These are phyloP conservation scores for Drosophila sulfurigaster DNA, from an alignment of 1,140 invertebrate species.

Conservation along the genomic window DNA sequence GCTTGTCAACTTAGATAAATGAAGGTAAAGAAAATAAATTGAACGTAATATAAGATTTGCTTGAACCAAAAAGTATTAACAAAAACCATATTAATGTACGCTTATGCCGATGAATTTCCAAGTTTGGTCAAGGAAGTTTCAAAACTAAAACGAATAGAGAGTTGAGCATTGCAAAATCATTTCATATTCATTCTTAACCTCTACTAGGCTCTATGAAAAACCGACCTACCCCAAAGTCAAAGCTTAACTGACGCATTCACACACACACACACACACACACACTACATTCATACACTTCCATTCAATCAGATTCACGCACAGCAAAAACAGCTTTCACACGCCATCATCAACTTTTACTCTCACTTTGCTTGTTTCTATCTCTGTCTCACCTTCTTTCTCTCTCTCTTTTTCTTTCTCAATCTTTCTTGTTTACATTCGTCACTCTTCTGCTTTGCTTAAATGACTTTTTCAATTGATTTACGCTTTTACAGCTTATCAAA, in stretches of 20 bases:
- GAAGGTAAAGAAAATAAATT: no score
- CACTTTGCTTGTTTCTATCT: not conserved
- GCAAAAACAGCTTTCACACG: constrained; percentile 5
- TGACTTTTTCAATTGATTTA: not conserved
- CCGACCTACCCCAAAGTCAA: not conserved
- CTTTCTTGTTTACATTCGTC: constrained; percentile 1
- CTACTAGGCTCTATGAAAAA: not conserved
- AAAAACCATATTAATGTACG: no score
- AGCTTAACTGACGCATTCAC: constrained; percentile 1
- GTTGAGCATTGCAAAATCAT: no score
- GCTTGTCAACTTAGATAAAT: no score
- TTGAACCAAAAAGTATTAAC: no score
- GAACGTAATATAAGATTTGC: no score
- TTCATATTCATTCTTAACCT: not conserved
- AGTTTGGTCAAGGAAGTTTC: no score
- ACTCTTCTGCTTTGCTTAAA: not conserved
- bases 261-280: not conserved
- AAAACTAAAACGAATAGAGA: no score
- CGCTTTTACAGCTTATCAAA: constrained; percentile 7
- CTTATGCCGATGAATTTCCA: no score
- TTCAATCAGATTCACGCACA: constrained; percentile 1
- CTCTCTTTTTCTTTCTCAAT: not conserved
- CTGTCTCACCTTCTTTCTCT: not conserved
- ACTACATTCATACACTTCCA: not conserved
- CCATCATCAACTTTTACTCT: not conserved